Evolutionary conservation across 2,113 vertebrate species (phyloP), one percentile per base, ranked within the genome.

Genomic region (Rhegmatorhina hoffmannsi): DNA sequence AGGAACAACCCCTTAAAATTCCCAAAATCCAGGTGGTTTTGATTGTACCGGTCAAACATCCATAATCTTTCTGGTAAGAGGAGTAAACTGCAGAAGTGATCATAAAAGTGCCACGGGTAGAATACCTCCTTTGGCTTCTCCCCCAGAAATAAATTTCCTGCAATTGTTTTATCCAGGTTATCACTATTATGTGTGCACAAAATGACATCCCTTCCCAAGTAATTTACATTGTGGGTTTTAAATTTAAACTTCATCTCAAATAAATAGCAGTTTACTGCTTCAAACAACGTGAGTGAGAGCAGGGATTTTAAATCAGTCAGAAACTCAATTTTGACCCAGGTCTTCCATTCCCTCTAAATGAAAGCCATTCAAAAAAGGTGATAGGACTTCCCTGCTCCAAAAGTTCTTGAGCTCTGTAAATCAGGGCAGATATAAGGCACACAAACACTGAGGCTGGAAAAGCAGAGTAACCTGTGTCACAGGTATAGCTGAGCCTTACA

Each of bases 1-100:
- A 75, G 63, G 73, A 81, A 75, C 56, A 52, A 5, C 4, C 11
- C 26, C 50, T 92, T 91, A 25, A 52, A 70, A 55, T 78, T 95
- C 66, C 43, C 12, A 17, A 93, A 94, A 69, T 68, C 34, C 90
- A 92, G 36, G 55, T 94, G 92, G 55, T 76, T 95, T 92, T 64
- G 44, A 93, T 77, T 92, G 49, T 58, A 80, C 33, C 79, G 64
- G 44, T 67, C 33, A 76, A 88, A 81, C 43, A 89, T 8, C 21
- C 55, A 36, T 89, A 77, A 67, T 55, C 79, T 49, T 88, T 81
- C 80, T 69, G 33, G 60, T 64, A 68, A 87, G 58, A 79, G 28
- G 19, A 4, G 0, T 34, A 68, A 91, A 4, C 52, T 92, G 64
- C 49, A 78, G 26, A 80, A 86, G 11, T 74, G 83, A 73, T 31